phyloP scores from a whole-genome alignment of 2,888 invertebrate genomes.

The Pachliopta kotzebuea region DNA sequence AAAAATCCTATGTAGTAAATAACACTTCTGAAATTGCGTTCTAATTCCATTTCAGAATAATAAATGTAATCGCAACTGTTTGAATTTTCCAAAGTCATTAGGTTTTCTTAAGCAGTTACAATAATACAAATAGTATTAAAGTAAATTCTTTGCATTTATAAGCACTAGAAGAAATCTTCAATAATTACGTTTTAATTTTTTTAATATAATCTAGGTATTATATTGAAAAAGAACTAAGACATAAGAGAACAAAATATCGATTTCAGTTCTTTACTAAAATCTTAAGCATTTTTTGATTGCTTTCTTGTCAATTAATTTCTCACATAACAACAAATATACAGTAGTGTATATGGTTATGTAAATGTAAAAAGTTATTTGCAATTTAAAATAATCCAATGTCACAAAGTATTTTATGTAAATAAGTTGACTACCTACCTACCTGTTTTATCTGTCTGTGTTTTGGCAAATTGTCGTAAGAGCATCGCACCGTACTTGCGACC shows the following conservation, averaged over 20 bases:
- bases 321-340: not conserved
- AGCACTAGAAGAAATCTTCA: too few relatives aligned
- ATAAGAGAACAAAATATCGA: not conserved
- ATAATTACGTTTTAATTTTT: too few relatives aligned
- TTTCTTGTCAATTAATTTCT: not conserved
- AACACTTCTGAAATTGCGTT: too few relatives aligned
- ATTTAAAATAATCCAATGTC: not conserved
- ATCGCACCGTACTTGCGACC: conserved; percentile 1
- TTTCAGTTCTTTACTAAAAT: not conserved
- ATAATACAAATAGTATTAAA: too few relatives aligned
- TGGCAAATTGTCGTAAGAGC: conserved; percentile 13
- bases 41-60: too few relatives aligned
- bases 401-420: not conserved
- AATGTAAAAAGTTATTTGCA: not conserved
- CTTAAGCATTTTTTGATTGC: not conserved
- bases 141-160: too few relatives aligned
- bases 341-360: not conserved
- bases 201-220: too few relatives aligned
- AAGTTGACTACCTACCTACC: conserved; percentile 3
- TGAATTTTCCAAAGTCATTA: too few relatives aligned
- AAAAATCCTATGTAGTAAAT: too few relatives aligned
- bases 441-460: not conserved
- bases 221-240: not conserved
- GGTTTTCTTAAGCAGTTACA: too few relatives aligned
- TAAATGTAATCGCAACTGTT: too few relatives aligned